Base-by-base conservation (phyloP, 2,797 vertebrate species). In the Tenualosa thibaudeaui region DNA sequence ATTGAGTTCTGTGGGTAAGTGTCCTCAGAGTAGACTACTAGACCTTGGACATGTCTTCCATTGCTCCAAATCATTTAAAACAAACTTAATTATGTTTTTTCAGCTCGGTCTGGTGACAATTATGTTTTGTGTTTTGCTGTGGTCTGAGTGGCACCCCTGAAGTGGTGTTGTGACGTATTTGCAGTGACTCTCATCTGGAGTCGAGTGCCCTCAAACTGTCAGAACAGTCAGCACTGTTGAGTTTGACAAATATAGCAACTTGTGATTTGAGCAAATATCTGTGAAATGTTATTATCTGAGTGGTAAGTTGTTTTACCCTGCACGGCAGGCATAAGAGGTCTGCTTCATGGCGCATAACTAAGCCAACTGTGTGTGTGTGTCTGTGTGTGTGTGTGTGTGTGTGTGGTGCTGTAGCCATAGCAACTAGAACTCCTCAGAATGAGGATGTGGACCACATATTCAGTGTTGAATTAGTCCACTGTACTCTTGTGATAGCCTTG, bases 1-100 rank as follows among this genome's bases (percentile, higher is more conserved):
- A 99, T 99, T 0, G 98, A 99, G 90, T 99, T 99, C 93, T 95
- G 97, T 0, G 98, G 98, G 98, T 99, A 89, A 96, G 98, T 91
- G 40, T 0, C 81, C 81, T 46, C 56, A 86, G 58, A 83, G 50
- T 19, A 46, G 62, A 60, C 83, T 31, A 51, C 50, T 51, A 54
- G 3, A 22, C 26, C 37, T 46, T 4, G 46, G 71, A 46, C 46
- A 1, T 56, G 17, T 56, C 40, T 43, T 37, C 37, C 71, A 78
- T 43, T 46, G 40, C 71, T 46, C 40, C 37, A 19, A 78, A 78
- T 46, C 37, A 46, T 19, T 46, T 78, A 22, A 19, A 78, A 78
- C 37, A 78, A 78, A 46, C 26, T 22, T 5, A 78, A 46, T 22
- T 22, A 13, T 13, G 0, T 43, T 40, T 43, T 75, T 78, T 78